Evolutionary conservation across 2,888 invertebrate species (phyloP).

Genomic region (Erynnis tages): DNA sequence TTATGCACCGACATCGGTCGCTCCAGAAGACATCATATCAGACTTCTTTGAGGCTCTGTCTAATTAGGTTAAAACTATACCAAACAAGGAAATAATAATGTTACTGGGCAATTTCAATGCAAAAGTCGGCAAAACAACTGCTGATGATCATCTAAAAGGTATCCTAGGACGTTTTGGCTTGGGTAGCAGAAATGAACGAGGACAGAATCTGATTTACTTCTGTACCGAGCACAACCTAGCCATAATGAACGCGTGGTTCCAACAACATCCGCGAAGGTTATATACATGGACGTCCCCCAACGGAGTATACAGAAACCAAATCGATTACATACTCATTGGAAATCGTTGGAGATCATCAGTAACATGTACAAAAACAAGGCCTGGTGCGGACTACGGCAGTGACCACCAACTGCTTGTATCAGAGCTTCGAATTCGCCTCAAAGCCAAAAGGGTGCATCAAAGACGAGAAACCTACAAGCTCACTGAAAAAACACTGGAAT

Average conservation of each 20-base stretch:
- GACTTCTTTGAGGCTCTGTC: too few relatives aligned
- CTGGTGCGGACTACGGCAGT: conserved; percentile 20
- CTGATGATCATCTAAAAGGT: too few relatives aligned
- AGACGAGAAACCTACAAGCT: too few relatives aligned
- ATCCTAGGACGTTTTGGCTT: too few relatives aligned
- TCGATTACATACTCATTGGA: conserved; percentile 25
- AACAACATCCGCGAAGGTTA: conserved; percentile 26
- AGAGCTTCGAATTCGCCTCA: conserved; percentile 8
- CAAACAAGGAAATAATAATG: too few relatives aligned
- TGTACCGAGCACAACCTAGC: conserved; percentile 12
- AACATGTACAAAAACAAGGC: conserved; percentile 27
- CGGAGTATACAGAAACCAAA: conserved; percentile 23
- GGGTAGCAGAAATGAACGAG: conserved; percentile 25
- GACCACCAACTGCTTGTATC: conserved; percentile 18
- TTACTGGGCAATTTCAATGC: too few relatives aligned
- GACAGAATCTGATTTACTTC: conserved; percentile 21
- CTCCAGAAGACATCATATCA: too few relatives aligned
- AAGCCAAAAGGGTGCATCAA: too few relatives aligned
- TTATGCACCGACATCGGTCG: too few relatives aligned
- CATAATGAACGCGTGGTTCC: conserved; percentile 22
- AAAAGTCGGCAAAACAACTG: too few relatives aligned
- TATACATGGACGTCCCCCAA: conserved; percentile 26
- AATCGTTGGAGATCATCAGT: conserved; percentile 30
- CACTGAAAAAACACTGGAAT: too few relatives aligned
- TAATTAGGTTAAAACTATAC: too few relatives aligned